Conservation (phyloP, 23 tunicate genomes). For the Trididemnum nubilum region DNA sequence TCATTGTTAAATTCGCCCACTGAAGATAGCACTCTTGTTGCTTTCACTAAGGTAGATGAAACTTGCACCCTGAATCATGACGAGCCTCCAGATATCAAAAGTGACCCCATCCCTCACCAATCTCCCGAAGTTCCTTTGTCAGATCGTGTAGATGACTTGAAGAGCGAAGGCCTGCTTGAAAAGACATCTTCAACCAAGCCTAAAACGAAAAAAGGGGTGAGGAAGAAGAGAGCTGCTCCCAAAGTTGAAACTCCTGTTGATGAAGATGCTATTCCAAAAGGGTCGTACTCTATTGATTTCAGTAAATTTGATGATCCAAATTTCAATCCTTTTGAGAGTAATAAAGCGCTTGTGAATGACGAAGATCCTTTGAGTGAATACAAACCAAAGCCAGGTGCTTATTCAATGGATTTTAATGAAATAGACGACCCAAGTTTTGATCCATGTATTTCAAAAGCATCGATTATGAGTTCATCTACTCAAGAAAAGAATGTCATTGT, state of each 20-base stretch:
- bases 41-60: too few relatives aligned
- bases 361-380: neutral
- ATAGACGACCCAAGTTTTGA: constrained; percentile 51
- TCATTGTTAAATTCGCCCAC: constrained; percentile 28
- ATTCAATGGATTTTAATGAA: constrained; percentile 50
- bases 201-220: neutral
- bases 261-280: constrained; percentile 29
- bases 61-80: neutral
- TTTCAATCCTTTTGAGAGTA: constrained; percentile 48
- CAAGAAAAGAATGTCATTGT: neutral
- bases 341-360: constrained; percentile 22
- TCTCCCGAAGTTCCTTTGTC: neutral
- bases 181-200: neutral
- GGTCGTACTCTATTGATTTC: constrained; percentile 50
- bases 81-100: neutral
- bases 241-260: neutral
- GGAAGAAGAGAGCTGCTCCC: neutral
- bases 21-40: too few relatives aligned
- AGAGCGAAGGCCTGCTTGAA: too few relatives aligned
- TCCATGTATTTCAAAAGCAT: constrained; percentile 66
- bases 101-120: neutral
- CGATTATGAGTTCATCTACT: constrained; percentile 7
- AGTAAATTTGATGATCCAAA: constrained; percentile 67
- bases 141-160: neutral
- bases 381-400: constrained; percentile 39